phyloP scores from a whole-genome alignment of 1,140 invertebrate species.

The Zaprionus ghesquierei region DNA sequence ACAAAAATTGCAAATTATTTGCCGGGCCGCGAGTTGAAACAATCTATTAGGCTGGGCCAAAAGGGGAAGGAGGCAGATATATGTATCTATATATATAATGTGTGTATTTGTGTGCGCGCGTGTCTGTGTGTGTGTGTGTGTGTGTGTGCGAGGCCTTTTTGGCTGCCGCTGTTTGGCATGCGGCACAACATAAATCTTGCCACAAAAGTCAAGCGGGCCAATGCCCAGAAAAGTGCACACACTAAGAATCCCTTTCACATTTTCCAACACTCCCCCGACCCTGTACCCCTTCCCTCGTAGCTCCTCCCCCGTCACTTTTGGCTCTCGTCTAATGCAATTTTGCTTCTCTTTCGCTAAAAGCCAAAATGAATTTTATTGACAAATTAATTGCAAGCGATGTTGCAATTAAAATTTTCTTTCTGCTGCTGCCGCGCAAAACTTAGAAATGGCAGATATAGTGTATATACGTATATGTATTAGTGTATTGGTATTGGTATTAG shows the following conservation, averaged over 20 bases:
- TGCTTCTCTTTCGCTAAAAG: slow-evolving; percentile 60
- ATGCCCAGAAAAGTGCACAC: slow-evolving; percentile 40
- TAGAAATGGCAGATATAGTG: neutral
- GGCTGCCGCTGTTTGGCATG: slow-evolving; percentile 49
- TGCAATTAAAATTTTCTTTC: slow-evolving; percentile 76
- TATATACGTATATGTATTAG: neutral
- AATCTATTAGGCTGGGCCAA: slow-evolving; percentile 11
- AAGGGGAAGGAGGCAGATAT: neutral
- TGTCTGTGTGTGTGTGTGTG: neutral
- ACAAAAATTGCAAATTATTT: slow-evolving; percentile 69
- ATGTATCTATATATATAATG: neutral
- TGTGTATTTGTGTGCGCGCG: neutral
- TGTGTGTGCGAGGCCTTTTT: slow-evolving; percentile 7
- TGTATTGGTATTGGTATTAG: neutral
- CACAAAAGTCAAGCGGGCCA: slow-evolving; percentile 24
- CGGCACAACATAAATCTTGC: slow-evolving; percentile 70
- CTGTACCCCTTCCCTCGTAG: neutral
- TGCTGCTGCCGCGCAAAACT: slow-evolving; percentile 31
- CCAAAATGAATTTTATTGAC: slow-evolving; percentile 80
- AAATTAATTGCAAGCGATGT: slow-evolving; percentile 78
- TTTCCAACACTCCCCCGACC: neutral
- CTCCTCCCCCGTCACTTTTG: too few relatives aligned
- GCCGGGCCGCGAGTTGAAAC: slow-evolving; percentile 65
- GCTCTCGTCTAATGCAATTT: slow-evolving; percentile 36
- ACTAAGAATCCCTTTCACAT: slow-evolving; percentile 29